Evolutionary conservation across 2,113 vertebrate genomes (phyloP).

Genomic region (Zapornia atra): DNA sequence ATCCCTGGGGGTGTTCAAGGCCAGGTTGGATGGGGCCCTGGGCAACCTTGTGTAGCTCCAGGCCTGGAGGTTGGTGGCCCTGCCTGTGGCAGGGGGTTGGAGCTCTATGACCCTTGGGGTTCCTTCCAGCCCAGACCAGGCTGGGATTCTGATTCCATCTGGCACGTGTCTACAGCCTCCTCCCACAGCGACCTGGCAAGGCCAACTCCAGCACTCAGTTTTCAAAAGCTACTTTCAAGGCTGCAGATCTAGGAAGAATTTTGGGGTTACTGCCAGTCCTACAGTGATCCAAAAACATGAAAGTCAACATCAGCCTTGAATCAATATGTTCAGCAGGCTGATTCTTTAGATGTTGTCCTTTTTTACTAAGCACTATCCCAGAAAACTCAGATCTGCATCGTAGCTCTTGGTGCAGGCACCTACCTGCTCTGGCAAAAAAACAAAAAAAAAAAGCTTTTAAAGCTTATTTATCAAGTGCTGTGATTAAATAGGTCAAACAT

Average conservation of each 20-base stretch:
- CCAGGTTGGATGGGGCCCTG: no score
- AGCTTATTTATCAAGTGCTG: background rate
- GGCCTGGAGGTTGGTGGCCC: no score
- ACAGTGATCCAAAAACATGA: background rate
- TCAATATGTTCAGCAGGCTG: background rate
- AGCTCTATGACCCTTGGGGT: no score
- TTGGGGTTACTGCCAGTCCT: background rate
- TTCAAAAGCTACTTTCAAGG: background rate
- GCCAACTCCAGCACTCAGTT: background rate
- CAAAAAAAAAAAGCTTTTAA: background rate
- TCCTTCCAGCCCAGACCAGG: no score
- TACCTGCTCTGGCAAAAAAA: background rate
- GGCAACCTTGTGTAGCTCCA: no score
- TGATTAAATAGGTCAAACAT: background rate
- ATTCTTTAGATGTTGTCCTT: background rate
- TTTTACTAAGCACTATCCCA: background rate
- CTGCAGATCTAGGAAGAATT: background rate
- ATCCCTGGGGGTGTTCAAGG: no score
- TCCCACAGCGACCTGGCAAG: background rate
- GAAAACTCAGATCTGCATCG: background rate
- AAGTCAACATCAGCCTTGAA: background rate
- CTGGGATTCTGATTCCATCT: background rate
- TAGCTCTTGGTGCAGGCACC: background rate
- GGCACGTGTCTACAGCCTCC: rapidly evolving
- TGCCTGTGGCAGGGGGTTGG: no score